A percentile compares a stretch with the other conserved stretches of the same genome.
These are phyloP conservation scores for Gobiocypris rarus DNA, from an alignment of 2,113 vertebrate species.

Conservation along the genomic window DNA sequence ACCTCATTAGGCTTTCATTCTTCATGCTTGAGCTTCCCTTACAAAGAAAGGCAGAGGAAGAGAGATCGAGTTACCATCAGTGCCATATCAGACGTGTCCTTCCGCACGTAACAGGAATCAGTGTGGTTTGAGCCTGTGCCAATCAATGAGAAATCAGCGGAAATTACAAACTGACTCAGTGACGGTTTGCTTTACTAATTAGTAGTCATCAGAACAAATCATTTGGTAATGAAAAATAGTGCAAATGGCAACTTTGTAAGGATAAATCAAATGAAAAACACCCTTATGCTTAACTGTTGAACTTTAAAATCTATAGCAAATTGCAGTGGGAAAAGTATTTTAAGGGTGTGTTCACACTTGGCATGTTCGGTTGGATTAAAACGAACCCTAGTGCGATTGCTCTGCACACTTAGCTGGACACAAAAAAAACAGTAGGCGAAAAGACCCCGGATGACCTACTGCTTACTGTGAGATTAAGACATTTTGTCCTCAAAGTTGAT, in stretches of 20 bases:
- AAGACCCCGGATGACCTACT: too few relatives aligned
- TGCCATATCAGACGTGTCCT: not conserved
- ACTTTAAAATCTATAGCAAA: too few relatives aligned
- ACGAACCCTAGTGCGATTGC: too few relatives aligned
- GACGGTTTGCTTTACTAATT: not conserved
- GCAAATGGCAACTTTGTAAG: not conserved
- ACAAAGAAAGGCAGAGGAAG: not conserved
- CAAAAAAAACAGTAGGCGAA: too few relatives aligned
- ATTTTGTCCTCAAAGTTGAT: too few relatives aligned
- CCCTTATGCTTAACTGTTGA: too few relatives aligned
- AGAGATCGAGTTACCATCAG: not conserved
- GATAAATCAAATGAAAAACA: too few relatives aligned
- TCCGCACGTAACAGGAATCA: conserved; percentile 1
- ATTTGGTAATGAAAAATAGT: too few relatives aligned
- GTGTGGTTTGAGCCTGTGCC: conserved; percentile 21
- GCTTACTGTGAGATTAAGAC: too few relatives aligned
- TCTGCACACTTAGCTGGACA: too few relatives aligned
- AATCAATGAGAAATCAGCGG: not conserved
- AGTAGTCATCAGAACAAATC: not conserved
- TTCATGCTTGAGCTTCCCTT: not conserved
- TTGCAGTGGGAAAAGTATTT: not conserved
- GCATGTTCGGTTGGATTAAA: too few relatives aligned
- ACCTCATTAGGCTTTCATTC: conserved; percentile 23
- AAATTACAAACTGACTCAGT: not conserved
- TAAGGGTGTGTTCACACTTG: not conserved